phyloP scores from a whole-genome alignment of 2,797 vertebrate genomes.

The Buceros bicornis region DNA sequence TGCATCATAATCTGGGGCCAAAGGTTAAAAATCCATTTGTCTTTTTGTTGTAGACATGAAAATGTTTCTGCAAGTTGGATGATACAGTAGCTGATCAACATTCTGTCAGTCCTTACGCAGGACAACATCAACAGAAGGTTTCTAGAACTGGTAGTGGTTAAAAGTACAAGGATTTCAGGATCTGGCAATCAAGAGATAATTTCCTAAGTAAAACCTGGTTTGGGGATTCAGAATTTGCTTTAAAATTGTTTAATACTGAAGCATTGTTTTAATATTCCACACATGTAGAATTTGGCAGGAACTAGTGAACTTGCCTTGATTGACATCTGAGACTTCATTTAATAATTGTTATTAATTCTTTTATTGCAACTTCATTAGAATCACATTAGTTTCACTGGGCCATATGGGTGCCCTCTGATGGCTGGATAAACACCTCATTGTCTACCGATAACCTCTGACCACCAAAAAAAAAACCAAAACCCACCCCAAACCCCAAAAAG shows the following conservation, averaged over 20 bases:
- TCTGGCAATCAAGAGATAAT: conserved; percentile 5
- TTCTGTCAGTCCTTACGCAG: background rate
- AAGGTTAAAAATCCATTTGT: background rate
- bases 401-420: conserved; percentile 63
- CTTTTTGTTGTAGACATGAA: background rate
- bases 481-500: too few relatives aligned
- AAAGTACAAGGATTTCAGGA: background rate
- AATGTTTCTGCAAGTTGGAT: background rate
- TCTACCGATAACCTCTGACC: background rate
- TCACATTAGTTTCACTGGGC: background rate
- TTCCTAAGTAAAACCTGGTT: conserved; percentile 49
- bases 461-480: too few relatives aligned
- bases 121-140: background rate
- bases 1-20: background rate
- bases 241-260: conserved; percentile 46
- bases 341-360: conserved; percentile 74
- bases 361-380: conserved; percentile 41
- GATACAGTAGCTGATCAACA: background rate
- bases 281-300: conserved; percentile 69
- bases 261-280: conserved; percentile 69
- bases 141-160: conserved; percentile 21
- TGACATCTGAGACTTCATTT: conserved; percentile 75
- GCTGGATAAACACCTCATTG: background rate
- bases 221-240: conserved; percentile 51
- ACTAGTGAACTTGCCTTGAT: conserved; percentile 58